These are phyloP conservation scores for Chauna torquata DNA, from an alignment of 2,113 vertebrate species.

Conservation along the genomic window DNA sequence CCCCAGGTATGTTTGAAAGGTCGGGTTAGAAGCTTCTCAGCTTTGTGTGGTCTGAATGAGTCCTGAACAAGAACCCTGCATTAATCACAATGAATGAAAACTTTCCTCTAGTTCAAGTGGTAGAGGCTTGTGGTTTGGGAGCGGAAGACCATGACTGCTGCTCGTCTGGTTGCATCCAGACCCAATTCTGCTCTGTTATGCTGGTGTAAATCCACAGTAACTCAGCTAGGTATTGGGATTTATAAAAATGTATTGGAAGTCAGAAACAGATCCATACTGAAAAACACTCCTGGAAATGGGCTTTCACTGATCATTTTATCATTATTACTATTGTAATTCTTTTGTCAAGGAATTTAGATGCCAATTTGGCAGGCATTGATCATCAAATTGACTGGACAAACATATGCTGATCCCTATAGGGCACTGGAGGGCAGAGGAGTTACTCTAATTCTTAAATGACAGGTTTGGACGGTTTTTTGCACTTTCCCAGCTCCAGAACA, in stretches of 20 bases:
- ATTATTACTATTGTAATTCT: background rate
- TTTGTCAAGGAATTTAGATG: background rate
- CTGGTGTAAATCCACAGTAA: background rate
- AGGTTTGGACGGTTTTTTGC: background rate
- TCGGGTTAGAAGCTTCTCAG: slow-evolving; percentile 2
- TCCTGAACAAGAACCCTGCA: background rate
- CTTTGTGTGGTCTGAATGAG: background rate
- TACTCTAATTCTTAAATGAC: background rate
- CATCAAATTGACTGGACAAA: background rate
- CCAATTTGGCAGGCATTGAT: background rate
- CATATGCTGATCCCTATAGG: background rate
- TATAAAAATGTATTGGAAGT: background rate
- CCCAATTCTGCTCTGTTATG: background rate
- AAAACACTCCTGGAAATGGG: background rate
- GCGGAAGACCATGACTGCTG: slow-evolving; percentile 10
- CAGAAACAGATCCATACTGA: background rate
- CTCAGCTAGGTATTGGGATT: background rate
- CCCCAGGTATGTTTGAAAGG: background rate
- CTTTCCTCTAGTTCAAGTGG: background rate
- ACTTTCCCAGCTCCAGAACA: background rate
- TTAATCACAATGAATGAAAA: slow-evolving; percentile 2
- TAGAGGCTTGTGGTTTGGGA: background rate
- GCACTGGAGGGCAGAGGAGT: background rate
- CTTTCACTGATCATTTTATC: background rate
- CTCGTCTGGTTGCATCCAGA: background rate